Conservation (phyloP, 1,140 invertebrate genomes). For the Caerostris extrusa region DNA sequence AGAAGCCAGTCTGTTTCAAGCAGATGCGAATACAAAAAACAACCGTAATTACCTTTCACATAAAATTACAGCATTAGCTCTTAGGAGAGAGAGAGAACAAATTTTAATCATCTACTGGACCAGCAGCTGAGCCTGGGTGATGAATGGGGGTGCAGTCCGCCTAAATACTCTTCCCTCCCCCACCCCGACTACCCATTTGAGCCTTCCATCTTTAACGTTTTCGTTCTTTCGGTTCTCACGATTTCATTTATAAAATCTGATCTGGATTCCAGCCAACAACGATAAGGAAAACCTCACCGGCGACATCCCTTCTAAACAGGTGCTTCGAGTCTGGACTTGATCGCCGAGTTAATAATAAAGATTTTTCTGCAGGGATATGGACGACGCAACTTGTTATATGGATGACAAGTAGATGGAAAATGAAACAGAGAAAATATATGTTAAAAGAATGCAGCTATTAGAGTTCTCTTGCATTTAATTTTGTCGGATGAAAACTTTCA, state of each 20-base stretch:
- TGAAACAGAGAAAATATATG: neutral
- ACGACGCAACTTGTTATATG: neutral
- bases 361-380: neutral
- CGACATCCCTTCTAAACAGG: slow-evolving; percentile 44
- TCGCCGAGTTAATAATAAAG: slow-evolving; percentile 5
- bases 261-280: slow-evolving; percentile 46
- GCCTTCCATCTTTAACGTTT: neutral
- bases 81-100: slow-evolving; percentile 11
- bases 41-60: slow-evolving; percentile 56
- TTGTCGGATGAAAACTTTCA: too few relatives aligned
- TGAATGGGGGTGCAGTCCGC: neutral
- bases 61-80: slow-evolving; percentile 48
- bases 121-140: neutral
- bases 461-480: too few relatives aligned
- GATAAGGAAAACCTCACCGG: neutral
- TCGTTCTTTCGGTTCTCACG: neutral
- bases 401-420: neutral
- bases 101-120: neutral
- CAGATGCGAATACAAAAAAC: slow-evolving; percentile 35
- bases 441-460: too few relatives aligned
- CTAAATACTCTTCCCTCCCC: neutral
- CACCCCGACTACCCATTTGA: too few relatives aligned
- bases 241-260: slow-evolving; percentile 64
- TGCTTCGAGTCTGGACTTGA: neutral
- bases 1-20: neutral